Percentiles rank a stretch among this genome's conserved stretches.
phyloP scores from a whole-genome alignment of 64 coral and sea anemone genomes.

The Hydrozoanthus tunicans region DNA sequence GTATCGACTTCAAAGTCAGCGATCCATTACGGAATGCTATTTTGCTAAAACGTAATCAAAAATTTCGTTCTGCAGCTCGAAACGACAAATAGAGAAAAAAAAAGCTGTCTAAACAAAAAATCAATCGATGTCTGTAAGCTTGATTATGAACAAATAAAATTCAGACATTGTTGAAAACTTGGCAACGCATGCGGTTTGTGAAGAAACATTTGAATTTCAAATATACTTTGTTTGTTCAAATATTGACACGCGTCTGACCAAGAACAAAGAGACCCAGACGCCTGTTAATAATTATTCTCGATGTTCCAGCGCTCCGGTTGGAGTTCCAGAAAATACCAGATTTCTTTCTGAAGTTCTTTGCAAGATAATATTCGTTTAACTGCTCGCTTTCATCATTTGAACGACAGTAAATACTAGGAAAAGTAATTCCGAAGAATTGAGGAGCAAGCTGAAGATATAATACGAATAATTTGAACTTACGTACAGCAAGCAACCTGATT shows the following conservation, averaged over 20 bases:
- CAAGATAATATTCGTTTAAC: too few species aligned
- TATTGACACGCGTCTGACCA: background rate
- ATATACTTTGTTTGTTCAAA: background rate
- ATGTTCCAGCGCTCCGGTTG: background rate
- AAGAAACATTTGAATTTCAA: background rate
- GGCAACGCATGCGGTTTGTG: background rate
- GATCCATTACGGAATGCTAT: too few species aligned
- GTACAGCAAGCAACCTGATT: background rate
- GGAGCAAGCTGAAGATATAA: background rate
- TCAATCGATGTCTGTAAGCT: background rate
- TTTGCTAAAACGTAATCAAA: too few species aligned
- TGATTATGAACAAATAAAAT: background rate
- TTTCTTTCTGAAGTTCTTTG: background rate
- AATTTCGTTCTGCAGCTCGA: too few species aligned
- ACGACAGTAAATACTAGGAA: too few species aligned
- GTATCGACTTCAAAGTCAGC: too few species aligned
- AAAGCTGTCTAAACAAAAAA: too few species aligned
- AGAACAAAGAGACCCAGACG: background rate
- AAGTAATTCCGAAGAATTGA: background rate
- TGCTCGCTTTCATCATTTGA: too few species aligned
- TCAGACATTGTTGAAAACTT: background rate
- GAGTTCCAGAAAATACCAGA: background rate
- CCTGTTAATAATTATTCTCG: background rate
- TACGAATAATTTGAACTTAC: background rate
- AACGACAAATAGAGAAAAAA: too few species aligned